phyloP scores from a whole-genome alignment of 1,140 invertebrate species.

The Drosophila ohnishii region DNA sequence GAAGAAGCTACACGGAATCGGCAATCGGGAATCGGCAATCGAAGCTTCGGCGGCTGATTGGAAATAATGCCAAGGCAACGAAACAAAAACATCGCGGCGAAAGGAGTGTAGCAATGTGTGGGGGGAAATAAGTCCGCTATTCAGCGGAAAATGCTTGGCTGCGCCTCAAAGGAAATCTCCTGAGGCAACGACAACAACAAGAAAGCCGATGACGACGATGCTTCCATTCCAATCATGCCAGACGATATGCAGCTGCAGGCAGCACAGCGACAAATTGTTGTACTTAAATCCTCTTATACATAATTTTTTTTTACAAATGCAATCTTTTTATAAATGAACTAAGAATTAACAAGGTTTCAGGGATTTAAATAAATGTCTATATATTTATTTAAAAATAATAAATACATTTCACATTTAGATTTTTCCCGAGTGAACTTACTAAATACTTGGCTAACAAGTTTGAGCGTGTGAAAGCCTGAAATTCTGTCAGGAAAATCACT shows the following conservation, averaged over 20 bases:
- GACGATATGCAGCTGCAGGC: constrained; percentile 7
- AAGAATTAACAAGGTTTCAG: neutral
- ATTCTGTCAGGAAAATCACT: constrained; percentile 52
- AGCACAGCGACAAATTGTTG: constrained; percentile 1
- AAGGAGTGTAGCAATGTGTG: constrained; percentile 30
- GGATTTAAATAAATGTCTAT: neutral
- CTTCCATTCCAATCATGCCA: constrained; percentile 47
- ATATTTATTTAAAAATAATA: too few species aligned
- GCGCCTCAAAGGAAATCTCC: constrained; percentile 53
- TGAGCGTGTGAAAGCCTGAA: constrained; percentile 7
- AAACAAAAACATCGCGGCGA: constrained; percentile 35
- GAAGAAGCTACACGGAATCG: constrained; percentile 1
- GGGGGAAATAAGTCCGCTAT: constrained; percentile 52
- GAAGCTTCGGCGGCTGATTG: constrained; percentile 52
- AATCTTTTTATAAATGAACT: neutral
- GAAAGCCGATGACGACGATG: constrained; percentile 33
- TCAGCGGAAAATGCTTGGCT: constrained; percentile 50
- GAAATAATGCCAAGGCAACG: constrained; percentile 62
- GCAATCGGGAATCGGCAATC: constrained; percentile 43
- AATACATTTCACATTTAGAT: neutral
- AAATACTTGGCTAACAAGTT: constrained; percentile 16
- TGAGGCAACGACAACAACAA: constrained; percentile 32
- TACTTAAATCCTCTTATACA: neutral
- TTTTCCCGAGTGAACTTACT: constrained; percentile 8
- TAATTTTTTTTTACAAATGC: neutral